Conservation (phyloP, 2,888 invertebrate species). For the Eupithecia pulchellata region DNA sequence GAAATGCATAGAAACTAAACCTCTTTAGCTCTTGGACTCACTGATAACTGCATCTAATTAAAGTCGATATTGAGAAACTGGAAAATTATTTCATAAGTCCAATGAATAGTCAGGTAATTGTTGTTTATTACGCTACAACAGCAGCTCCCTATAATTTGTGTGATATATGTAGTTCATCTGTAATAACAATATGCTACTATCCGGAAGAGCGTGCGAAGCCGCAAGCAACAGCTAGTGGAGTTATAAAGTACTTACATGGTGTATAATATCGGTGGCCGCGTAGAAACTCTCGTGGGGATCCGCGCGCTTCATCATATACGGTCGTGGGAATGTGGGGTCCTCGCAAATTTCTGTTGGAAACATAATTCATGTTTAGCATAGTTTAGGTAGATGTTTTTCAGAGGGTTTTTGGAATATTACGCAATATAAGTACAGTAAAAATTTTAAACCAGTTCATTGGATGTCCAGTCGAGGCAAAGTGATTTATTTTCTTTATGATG, state of each 20-base stretch:
- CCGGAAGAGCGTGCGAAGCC: background rate
- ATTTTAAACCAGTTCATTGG: background rate
- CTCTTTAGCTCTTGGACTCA: too few relatives aligned
- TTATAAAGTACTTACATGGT: constrained; percentile 74
- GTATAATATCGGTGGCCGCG: constrained; percentile 92
- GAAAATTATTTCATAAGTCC: too few relatives aligned
- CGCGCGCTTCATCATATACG: constrained; percentile 80
- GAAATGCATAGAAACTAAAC: too few relatives aligned
- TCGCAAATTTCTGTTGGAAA: constrained; percentile 75
- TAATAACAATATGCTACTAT: background rate
- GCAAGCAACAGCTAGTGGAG: background rate
- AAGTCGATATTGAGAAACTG: too few relatives aligned
- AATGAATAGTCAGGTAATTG: too few relatives aligned
- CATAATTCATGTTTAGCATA: constrained; percentile 34
- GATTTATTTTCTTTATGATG: background rate
- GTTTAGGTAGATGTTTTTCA: background rate
- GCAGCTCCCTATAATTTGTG: background rate
- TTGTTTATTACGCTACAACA: background rate
- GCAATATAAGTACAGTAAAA: background rate
- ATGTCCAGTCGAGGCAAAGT: background rate
- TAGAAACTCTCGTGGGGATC: constrained; percentile 87
- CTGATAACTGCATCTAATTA: too few relatives aligned
- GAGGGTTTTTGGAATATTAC: background rate
- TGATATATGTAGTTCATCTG: background rate
- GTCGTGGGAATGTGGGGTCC: constrained; percentile 76